Evolutionary conservation across 64 coral and sea anemone species (phyloP).

Genomic region (Stichodactyla mertensii): DNA sequence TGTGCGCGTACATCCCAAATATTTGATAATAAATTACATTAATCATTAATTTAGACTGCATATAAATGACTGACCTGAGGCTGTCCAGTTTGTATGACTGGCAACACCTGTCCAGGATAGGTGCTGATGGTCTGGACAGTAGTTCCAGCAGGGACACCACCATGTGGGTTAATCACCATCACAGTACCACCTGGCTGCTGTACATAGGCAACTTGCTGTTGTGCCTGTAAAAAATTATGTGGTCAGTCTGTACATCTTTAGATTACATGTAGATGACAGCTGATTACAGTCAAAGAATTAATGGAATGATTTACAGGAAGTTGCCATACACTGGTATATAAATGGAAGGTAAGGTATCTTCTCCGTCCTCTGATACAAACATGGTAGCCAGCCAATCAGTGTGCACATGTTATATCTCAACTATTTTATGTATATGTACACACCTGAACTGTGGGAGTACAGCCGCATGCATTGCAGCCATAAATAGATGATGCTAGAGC

Average conservation of each 20-base stretch:
- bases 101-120: background rate
- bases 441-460: background rate
- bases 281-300: too few species aligned
- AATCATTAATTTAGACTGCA: too few species aligned
- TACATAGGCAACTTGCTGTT: background rate
- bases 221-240: background rate
- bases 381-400: too few species aligned
- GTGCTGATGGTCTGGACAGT: background rate
- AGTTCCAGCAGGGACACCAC: background rate
- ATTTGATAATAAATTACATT: too few species aligned
- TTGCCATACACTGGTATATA: too few species aligned
- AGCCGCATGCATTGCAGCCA: slow-evolving; percentile 40
- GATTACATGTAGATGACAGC: background rate
- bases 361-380: too few species aligned
- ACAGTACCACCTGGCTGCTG: background rate
- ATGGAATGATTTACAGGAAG: too few species aligned
- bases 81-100: background rate
- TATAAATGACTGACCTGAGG: background rate
- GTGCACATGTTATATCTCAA: too few species aligned
- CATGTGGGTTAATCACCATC: background rate
- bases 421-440: background rate
- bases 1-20: too few species aligned
- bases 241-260: background rate
- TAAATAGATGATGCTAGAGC: slow-evolving; percentile 44
- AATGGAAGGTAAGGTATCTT: too few species aligned